Conservation (phyloP, 2,888 invertebrate genomes). For the Malthinus flaveolus region DNA sequence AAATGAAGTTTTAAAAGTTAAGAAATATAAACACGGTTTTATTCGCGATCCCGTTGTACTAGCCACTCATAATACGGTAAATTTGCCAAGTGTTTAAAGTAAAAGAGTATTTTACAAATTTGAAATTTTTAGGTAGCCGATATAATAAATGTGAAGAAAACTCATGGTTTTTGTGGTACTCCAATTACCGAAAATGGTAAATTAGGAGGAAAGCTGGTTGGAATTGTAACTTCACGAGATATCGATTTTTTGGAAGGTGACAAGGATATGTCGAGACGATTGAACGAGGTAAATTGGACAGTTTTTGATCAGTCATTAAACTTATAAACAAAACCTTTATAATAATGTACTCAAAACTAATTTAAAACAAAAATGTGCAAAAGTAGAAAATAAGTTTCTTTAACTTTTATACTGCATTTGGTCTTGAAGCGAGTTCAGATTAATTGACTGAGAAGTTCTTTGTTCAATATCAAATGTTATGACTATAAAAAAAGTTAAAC, state of each 20-base stretch:
- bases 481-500: no score
- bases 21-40: slow-evolving; percentile 99
- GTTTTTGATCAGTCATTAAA: not conserved
- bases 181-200: slow-evolving; percentile 95
- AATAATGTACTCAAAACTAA: no score
- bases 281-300: not conserved
- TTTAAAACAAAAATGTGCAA: no score
- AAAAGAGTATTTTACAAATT: no score
- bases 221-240: slow-evolving; percentile 97
- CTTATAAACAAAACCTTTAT: no score
- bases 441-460: no score
- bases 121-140: slow-evolving; percentile 66
- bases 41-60: slow-evolving; percentile 96
- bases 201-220: slow-evolving; percentile 91
- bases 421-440: no score
- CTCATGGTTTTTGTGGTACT: slow-evolving; percentile 93
- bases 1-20: slow-evolving; percentile 94
- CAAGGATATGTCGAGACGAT: not conserved
- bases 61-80: slow-evolving; percentile 81
- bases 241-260: slow-evolving; percentile 63
- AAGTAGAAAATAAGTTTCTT: no score
- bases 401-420: no score
- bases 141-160: slow-evolving; percentile 85
- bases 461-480: no score
- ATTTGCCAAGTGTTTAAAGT: not conserved